Evolutionary conservation across 1,140 invertebrate species (phyloP).

Genomic region (Trachelipus rathkii): DNA sequence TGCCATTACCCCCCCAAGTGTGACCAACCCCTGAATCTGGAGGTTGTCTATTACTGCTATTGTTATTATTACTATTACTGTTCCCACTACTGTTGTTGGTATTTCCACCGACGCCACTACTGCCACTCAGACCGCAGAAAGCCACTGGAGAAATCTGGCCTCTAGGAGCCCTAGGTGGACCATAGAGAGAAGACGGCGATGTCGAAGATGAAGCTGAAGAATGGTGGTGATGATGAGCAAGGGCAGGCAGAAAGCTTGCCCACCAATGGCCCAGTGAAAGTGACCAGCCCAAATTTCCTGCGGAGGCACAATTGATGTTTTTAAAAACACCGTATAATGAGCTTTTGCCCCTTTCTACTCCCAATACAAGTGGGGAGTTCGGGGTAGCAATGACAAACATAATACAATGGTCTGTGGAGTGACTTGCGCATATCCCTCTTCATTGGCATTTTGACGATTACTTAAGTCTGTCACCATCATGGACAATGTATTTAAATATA

Average conservation of each 20-base stretch:
- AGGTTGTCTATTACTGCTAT: background rate
- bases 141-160: conserved; percentile 16
- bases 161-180: conserved; percentile 31
- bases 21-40: conserved; percentile 23
- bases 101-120: conserved; percentile 8
- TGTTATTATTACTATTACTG: conserved; percentile 8
- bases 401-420: too few relatives aligned
- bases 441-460: too few relatives aligned
- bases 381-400: too few relatives aligned
- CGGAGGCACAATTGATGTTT: background rate
- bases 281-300: conserved; percentile 39
- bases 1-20: conserved; percentile 24
- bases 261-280: conserved; percentile 42
- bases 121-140: background rate
- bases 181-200: conserved; percentile 31
- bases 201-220: conserved; percentile 19
- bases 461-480: too few relatives aligned
- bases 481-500: too few relatives aligned
- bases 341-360: too few relatives aligned
- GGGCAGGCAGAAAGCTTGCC: conserved; percentile 41
- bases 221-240: conserved; percentile 40
- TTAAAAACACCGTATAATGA: too few relatives aligned
- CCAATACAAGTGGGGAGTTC: too few relatives aligned
- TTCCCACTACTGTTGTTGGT: conserved; percentile 16
- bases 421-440: too few relatives aligned